Evolutionary conservation across 2,888 invertebrate species (phyloP), one percentile per base, ranked within the genome.

Genomic region (Rhagium mordax): DNA sequence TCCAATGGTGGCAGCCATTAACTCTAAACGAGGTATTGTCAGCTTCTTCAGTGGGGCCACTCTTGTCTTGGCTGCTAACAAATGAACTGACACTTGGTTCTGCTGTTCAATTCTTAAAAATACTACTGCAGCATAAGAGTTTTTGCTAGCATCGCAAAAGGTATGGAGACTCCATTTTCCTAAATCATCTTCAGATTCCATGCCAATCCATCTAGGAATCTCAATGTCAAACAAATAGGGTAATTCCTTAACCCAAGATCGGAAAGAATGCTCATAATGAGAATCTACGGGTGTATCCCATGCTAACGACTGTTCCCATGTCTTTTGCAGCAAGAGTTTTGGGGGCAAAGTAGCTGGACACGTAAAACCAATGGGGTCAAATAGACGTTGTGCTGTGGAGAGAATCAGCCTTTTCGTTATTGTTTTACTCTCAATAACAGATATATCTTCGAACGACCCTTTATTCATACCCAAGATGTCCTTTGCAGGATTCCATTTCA

Each of bases 321-420:
- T 16, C 21, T 49, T 21, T 27, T 76, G 74, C 18, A 78, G 57
- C 16, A 78, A 15, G 7, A 76, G 20, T 47, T 76, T 76, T 6
- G 74, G 76, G 4, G 47, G 15, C 29, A 76, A 48, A 5, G 70
- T 67, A 13, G 71, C 68, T 10, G 77, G 75, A 21, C 60, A 55
- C 10, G 47, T 47, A 59, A 75, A 70, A 21, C 75, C 70, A 15
- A 73, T 70, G 5, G 67, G 73, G 20, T 72, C 72, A 18, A 74
- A 74, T 10, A 73, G 27, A 21, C 47, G 55, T 8, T 74, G 69
- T 3, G 72, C 60, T 27, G 55, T 21, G 20, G 65, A 66, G 51
- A 66, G 65, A 47, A 71, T 71, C 3, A 41, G 15, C 48, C 71
- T 55, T n/a, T 71, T 71, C 3, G 71, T 67, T 18, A 59, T 15